phyloP scores from a whole-genome alignment of 2,113 vertebrate genomes.

The Oreochromis aureus region DNA sequence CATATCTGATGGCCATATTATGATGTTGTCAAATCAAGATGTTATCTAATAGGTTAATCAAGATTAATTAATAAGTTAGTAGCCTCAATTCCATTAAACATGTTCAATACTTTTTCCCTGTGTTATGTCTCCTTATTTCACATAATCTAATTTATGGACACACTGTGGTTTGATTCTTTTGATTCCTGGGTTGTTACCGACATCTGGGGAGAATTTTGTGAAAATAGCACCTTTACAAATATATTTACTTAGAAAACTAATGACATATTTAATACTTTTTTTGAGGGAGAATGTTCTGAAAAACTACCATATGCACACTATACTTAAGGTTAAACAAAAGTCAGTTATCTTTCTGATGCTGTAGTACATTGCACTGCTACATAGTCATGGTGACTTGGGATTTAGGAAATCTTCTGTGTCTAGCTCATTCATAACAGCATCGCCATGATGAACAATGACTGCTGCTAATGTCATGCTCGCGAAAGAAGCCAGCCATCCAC shows the following conservation, averaged over 20 bases:
- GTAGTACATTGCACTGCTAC: not conserved
- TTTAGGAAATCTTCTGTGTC: not conserved
- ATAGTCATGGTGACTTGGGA: not conserved
- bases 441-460: not conserved
- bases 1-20: not conserved
- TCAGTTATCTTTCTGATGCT: slow-evolving; percentile 3
- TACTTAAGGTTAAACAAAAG: slow-evolving; percentile 4
- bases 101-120: not conserved
- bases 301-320: not conserved
- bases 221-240: not conserved
- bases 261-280: not conserved
- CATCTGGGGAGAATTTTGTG: not conserved
- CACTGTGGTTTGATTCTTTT: not conserved
- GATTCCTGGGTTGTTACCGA: not conserved
- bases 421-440: not conserved
- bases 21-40: not conserved
- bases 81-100: not conserved
- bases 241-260: not conserved
- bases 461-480: not conserved
- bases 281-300: not conserved
- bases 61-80: accelerated
- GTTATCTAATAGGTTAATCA: not conserved
- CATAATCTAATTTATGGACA: not conserved
- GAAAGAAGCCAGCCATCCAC: not conserved
- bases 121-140: not conserved